Base-by-base conservation (phyloP, 2,888 invertebrate genomes). In the Heliconius erato region DNA sequence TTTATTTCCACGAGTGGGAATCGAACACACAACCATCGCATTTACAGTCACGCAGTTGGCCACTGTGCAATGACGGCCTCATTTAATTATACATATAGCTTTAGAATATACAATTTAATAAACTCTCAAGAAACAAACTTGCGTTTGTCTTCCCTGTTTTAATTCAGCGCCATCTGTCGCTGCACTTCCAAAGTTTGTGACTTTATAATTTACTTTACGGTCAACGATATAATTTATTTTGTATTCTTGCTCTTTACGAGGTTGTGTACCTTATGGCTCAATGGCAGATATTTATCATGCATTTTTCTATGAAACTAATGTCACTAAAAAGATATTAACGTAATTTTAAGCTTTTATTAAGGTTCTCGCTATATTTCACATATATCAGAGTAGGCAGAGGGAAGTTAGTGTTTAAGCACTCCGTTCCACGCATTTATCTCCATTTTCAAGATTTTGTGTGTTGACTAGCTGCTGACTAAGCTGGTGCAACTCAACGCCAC, bases 61-160 rank as follows among this genome's bases (percentile, higher is more conserved):
- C 26, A 65, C 65, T 65, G 65, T 14, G n/a, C 65, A 28, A 14
- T 5, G 26, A 67, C 2, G 14, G 14, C 28, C 16, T 67, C 26
- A 28, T 26, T 9, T 67, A 32, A 32, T 16, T 32, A 28, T n/a
- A 74, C 12, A 59, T 32, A 32, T 12, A 28, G 59, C 67, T 78
- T 19, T 28, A 78, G 26, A 78, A 49, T 44, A 49, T 68, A 67
- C 44, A 91, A 92, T 91, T 92, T 92, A 92, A 92, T 92, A 92
- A 92, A 90, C 89, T 89, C 87, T 89, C 23, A 90, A 91, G 91
- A 91, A 89, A 88, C 87, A 87, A 84, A 92, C 89, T 92, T 87
- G 89, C 91, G 83, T 84, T 84, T 84, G 82, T 84, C 92, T 92
- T 92, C 91, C 40, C 80, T 91, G 88, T 88, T 89, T 89, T 88